Conservation (phyloP, 2,888 invertebrate genomes). For the Pteria penguin region DNA sequence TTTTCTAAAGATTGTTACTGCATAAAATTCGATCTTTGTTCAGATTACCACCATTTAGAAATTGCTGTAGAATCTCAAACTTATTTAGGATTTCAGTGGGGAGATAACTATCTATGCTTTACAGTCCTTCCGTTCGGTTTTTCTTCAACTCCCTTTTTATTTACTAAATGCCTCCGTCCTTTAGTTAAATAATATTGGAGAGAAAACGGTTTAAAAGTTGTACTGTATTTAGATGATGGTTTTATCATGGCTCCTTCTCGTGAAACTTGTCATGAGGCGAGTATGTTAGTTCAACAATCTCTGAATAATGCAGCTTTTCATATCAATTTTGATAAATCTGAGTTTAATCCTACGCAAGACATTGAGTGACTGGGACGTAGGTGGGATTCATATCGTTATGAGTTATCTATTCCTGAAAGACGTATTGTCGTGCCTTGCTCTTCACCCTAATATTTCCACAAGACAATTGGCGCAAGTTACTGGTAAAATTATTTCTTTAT, state of each 20-base stretch:
- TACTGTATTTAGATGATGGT: constrained; percentile 6
- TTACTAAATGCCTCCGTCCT: constrained; percentile 6
- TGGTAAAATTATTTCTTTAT: neutral
- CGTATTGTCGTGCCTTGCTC: neutral
- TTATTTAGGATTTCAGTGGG: constrained; percentile 7
- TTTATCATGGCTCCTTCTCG: neutral
- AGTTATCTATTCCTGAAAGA: neutral
- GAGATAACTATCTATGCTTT: neutral
- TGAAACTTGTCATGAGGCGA: neutral
- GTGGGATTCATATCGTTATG: neutral
- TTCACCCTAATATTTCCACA: neutral
- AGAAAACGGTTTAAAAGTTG: neutral
- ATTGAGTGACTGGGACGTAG: neutral
- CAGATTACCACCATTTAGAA: neutral
- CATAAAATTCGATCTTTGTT: too few relatives aligned
- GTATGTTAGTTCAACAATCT: neutral
- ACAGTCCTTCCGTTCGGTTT: constrained; percentile 9
- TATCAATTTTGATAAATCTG: neutral
- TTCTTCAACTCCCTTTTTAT: neutral
- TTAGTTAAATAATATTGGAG: constrained; percentile 2
- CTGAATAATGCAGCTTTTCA: neutral
- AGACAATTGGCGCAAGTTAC: neutral
- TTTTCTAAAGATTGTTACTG: neutral
- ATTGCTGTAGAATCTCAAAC: neutral
- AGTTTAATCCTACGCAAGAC: neutral